Evolutionary conservation across 2,113 vertebrate species (phyloP).

Genomic region (Hyla sarda): DNA sequence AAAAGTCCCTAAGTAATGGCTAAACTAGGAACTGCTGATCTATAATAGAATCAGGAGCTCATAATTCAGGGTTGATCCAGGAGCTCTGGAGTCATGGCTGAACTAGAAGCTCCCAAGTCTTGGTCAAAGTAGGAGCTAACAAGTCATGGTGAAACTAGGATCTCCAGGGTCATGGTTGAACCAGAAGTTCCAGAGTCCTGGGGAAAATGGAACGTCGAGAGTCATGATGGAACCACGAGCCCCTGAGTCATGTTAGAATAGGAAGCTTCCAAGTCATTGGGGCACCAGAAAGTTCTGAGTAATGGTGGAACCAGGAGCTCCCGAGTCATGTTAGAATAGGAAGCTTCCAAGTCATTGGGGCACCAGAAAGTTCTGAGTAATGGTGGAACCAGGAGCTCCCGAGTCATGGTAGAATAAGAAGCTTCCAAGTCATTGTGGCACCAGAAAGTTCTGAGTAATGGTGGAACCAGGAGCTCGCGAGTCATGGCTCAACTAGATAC

Average conservation of each 20-base stretch:
- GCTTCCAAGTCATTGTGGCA: no score
- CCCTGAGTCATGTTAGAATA: background rate
- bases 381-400: background rate
- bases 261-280: no score
- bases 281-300: no score
- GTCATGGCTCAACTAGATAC: no score
- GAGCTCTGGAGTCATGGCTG: background rate
- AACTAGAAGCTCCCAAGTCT: background rate
- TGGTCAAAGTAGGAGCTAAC: background rate
- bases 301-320: background rate
- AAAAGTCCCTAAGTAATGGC: no score
- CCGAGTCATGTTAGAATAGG: no score
- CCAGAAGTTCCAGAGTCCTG: background rate
- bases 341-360: no score
- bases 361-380: background rate
- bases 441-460: background rate
- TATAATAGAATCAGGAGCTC: background rate
- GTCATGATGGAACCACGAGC: background rate
- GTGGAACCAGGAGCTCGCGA: background rate
- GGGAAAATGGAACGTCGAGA: background rate
- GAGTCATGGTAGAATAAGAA: background rate
- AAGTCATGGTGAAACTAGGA: background rate
- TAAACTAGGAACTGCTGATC: no score
- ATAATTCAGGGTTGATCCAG: background rate
- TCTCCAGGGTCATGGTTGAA: background rate